These are phyloP conservation scores for Chinchilla lanigera DNA, from an alignment of 2,113 vertebrate species.

Conservation along the genomic window DNA sequence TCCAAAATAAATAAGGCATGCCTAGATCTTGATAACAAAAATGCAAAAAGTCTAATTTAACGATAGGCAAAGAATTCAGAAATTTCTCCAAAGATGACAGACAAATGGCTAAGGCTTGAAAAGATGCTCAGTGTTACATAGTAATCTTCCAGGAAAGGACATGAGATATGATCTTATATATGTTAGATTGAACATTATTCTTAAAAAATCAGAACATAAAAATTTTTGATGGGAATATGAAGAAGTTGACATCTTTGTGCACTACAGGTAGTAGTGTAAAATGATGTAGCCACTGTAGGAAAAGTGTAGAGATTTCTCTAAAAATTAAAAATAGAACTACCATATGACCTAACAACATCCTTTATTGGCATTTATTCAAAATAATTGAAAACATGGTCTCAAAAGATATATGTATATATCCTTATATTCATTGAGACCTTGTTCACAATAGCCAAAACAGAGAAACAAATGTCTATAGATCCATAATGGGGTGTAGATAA, in stretches of 20 bases:
- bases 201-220: background rate
- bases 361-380: background rate
- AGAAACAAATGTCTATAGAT: background rate
- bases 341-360: background rate
- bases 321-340: background rate
- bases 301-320: background rate
- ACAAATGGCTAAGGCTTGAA: background rate
- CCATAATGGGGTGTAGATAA: background rate
- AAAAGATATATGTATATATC: background rate
- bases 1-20: background rate
- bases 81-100: background rate
- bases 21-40: background rate
- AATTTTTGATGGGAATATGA: background rate
- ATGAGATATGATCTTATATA: background rate
- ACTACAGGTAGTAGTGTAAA: background rate
- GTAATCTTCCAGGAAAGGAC: background rate
- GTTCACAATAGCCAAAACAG: background rate
- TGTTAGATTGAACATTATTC: background rate
- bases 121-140: background rate
- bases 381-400: background rate
- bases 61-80: background rate
- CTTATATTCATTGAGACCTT: background rate
- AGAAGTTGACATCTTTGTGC: background rate
- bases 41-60: background rate
- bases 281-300: background rate